A percentile compares a stretch with the other conserved stretches of the same genome.
phyloP scores from a whole-genome alignment of 2,888 invertebrate species.

The Chrysopilus asiliformis region DNA sequence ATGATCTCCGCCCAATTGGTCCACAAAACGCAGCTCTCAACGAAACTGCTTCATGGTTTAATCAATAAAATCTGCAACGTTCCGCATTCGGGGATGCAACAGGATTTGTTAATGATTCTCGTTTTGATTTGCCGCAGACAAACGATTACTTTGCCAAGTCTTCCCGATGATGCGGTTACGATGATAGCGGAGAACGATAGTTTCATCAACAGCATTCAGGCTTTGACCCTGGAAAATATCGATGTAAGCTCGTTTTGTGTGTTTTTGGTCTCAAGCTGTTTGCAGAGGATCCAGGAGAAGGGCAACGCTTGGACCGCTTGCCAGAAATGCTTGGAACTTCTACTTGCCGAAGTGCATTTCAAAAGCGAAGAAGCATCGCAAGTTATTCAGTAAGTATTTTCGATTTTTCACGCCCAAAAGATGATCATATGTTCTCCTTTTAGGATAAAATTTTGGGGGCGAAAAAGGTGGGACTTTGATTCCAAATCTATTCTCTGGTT shows the following conservation, averaged over 20 bases:
- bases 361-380: conserved; percentile 40
- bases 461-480: no score
- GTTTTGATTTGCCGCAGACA: conserved; percentile 59
- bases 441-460: no score
- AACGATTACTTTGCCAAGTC: conserved; percentile 33
- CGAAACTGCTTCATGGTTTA: conserved; percentile 44
- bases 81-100: conserved; percentile 39
- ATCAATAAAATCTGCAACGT: conserved; percentile 45
- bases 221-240: conserved; percentile 42
- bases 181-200: conserved; percentile 38
- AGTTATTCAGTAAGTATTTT: conserved; percentile 42
- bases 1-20: conserved; percentile 59
- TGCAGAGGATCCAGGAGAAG: conserved; percentile 40
- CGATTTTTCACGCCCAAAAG: no score
- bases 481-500: no score
- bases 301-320: conserved; percentile 38
- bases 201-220: conserved; percentile 39
- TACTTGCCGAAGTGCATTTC: conserved; percentile 48
- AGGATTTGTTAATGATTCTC: conserved; percentile 51
- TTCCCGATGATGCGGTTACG: conserved; percentile 41
- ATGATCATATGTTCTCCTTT: no score
- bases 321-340: conserved; percentile 41
- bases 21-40: conserved; percentile 45
- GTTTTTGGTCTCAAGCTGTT: conserved; percentile 41
- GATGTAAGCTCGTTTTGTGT: conserved; percentile 44